Evolutionary conservation across 2,113 vertebrate species (phyloP).

Genomic region (Neoarius graeffei): DNA sequence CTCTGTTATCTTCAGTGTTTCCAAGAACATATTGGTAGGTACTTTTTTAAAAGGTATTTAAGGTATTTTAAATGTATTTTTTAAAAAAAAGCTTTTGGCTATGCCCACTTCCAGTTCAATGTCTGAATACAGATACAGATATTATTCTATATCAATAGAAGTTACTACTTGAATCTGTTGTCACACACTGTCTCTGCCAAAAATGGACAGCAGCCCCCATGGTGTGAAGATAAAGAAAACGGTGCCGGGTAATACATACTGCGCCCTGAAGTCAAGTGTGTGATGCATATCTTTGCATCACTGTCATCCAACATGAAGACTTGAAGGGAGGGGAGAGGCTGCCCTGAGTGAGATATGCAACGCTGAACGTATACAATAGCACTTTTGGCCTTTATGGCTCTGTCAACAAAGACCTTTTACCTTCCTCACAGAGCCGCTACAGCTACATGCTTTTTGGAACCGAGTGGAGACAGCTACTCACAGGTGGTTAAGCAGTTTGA

Average conservation of each 20-base stretch:
- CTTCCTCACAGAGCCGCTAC: not conserved
- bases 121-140: not conserved
- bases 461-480: not conserved
- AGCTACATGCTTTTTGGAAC: conserved; percentile 6
- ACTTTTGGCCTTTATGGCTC: conserved; percentile 17
- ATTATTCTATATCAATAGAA: not conserved
- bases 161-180: not conserved
- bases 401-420: conserved; percentile 39
- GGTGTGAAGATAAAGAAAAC: conserved; percentile 46
- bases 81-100: not conserved
- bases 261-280: conserved; percentile 18
- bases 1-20: not conserved
- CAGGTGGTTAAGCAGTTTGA: conserved; percentile 29
- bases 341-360: conserved; percentile 26
- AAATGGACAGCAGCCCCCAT: conserved; percentile 15
- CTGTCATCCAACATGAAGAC: conserved; percentile 19
- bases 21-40: not conserved
- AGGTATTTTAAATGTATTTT: too few species aligned
- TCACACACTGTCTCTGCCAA: conserved; percentile 7
- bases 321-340: conserved; percentile 9
- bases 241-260: conserved; percentile 1
- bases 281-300: conserved; percentile 47
- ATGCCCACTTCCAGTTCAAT: not conserved
- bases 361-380: conserved; percentile 5
- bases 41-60: too few species aligned